Conservation (phyloP, 2,888 invertebrate species). For the Brassicogethes aeneus region DNA sequence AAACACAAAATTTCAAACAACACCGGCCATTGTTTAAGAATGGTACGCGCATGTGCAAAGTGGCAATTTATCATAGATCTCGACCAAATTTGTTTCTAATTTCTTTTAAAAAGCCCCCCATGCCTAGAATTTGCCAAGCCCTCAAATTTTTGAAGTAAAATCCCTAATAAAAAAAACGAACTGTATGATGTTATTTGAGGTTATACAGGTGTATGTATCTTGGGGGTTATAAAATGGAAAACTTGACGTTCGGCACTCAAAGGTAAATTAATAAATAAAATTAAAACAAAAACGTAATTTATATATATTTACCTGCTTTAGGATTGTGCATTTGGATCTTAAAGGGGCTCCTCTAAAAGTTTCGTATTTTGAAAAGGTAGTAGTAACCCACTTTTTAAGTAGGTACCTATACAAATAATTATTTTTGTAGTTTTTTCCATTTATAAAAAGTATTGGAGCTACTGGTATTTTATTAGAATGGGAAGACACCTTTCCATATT, state of each 20-base stretch:
- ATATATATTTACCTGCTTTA: conserved; percentile 14
- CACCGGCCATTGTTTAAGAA: too few species aligned
- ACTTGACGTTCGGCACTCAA: conserved; percentile 19
- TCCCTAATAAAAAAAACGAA: too few species aligned
- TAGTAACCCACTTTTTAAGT: conserved; percentile 28
- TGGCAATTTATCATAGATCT: too few species aligned
- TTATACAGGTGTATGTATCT: too few species aligned
- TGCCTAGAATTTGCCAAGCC: too few species aligned
- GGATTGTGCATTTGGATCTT: conserved; percentile 62
- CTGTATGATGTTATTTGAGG: too few species aligned
- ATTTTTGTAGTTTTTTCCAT: conserved; percentile 48
- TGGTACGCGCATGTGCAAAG: too few species aligned
- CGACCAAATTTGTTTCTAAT: too few species aligned
- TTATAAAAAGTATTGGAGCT: conserved; percentile 59
- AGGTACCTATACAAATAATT: conserved; percentile 5
- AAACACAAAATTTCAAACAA: too few species aligned
- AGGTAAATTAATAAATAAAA: conserved; percentile 13
- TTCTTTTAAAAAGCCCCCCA: too few species aligned
- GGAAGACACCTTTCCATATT: conserved; percentile 85
- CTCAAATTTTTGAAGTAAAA: too few species aligned
- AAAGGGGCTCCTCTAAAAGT: conserved; percentile 66
- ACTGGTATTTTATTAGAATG: conserved; percentile 79
- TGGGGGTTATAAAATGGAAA: conserved; percentile 14
- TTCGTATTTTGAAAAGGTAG: conserved; percentile 48
- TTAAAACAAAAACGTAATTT: conserved; percentile 1